Evolutionary conservation across 2,797 vertebrate genomes (phyloP).

Genomic region (Emys orbicularis): DNA sequence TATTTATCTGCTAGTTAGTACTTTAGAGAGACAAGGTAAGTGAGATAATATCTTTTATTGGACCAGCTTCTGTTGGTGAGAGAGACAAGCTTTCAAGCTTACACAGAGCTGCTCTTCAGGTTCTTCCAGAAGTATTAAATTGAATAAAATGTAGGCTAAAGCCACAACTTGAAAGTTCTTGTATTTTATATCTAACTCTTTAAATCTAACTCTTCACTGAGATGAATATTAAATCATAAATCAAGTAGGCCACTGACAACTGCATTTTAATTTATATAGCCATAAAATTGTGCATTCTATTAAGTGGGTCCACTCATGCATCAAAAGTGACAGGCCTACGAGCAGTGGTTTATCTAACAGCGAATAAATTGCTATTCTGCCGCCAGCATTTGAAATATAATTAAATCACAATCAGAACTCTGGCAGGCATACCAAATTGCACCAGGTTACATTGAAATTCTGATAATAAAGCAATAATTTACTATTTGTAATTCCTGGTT

Average conservation of each 20-base stretch:
- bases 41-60: not conserved
- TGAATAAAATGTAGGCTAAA: slow-evolving; percentile 36
- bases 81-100: not conserved
- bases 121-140: slow-evolving; percentile 25
- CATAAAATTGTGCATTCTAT: slow-evolving; percentile 14
- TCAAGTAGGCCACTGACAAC: not conserved
- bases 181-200: slow-evolving; percentile 23
- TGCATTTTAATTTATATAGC: slow-evolving; percentile 37
- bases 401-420: slow-evolving; percentile 11
- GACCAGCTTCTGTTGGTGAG: not conserved
- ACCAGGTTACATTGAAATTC: not conserved
- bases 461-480: slow-evolving; percentile 21
- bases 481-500: not conserved
- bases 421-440: slow-evolving; percentile 10
- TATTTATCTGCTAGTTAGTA: not conserved
- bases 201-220: slow-evolving; percentile 25
- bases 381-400: not conserved
- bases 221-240: slow-evolving; percentile 49
- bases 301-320: slow-evolving; percentile 3
- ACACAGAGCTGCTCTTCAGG: not conserved
- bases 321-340: slow-evolving; percentile 21
- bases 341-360: slow-evolving; percentile 5
- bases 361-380: slow-evolving; percentile 20
- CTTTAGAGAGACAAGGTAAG: not conserved
- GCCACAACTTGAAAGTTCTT: not conserved